phyloP scores from a whole-genome alignment of 2,888 invertebrate genomes.

The Serripes groenlandicus region DNA sequence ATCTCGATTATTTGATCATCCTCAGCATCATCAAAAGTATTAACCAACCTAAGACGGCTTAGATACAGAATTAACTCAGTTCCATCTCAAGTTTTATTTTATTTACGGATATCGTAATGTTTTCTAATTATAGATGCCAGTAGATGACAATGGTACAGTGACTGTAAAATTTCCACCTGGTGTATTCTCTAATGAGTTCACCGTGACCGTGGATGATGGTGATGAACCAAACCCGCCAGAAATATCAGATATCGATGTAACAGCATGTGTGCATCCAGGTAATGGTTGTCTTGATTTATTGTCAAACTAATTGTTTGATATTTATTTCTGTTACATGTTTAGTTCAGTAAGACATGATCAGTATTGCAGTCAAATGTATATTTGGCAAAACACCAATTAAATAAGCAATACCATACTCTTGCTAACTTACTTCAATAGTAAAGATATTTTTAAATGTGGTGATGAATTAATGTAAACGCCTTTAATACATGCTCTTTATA shows the following conservation, averaged over 20 bases:
- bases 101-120: neutral
- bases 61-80: too few relatives aligned
- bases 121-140: slow-evolving; percentile 16
- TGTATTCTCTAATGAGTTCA: neutral
- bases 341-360: too few relatives aligned
- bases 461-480: too few relatives aligned
- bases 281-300: neutral
- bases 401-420: too few relatives aligned
- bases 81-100: neutral
- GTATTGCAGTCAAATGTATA: too few relatives aligned
- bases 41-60: too few relatives aligned
- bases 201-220: slow-evolving; percentile 20
- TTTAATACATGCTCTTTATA: too few relatives aligned
- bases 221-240: neutral
- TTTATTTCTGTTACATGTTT: neutral
- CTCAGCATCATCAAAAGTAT: too few relatives aligned
- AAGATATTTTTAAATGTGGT: too few relatives aligned
- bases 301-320: neutral
- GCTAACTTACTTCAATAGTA: too few relatives aligned
- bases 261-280: slow-evolving; percentile 24
- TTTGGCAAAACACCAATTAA: too few relatives aligned
- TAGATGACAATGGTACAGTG: slow-evolving; percentile 14
- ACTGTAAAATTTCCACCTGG: slow-evolving; percentile 15
- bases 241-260: slow-evolving; percentile 1
- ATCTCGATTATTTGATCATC: too few relatives aligned